These are phyloP conservation scores for Drosophila robusta DNA, from an alignment of 2,888 invertebrate species.

Conservation along the genomic window DNA sequence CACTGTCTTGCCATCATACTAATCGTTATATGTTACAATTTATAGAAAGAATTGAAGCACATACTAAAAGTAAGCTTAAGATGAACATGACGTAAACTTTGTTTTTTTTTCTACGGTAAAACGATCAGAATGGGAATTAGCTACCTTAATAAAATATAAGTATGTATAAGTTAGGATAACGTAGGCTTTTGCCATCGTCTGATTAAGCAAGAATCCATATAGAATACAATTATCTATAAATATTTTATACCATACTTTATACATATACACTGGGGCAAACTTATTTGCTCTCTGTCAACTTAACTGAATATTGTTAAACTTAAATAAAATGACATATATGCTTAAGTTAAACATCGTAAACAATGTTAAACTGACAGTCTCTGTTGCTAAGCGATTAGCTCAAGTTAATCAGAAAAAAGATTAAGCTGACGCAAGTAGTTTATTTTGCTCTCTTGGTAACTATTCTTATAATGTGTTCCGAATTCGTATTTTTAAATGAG, in stretches of 20 bases:
- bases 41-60: not conserved
- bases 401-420: not conserved
- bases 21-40: slow-evolving; percentile 25
- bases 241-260: not conserved
- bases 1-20: slow-evolving; percentile 47
- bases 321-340: not conserved
- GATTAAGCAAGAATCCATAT: not conserved
- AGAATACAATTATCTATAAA: not conserved
- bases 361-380: not conserved
- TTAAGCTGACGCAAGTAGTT: slow-evolving; percentile 12
- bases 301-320: too few relatives aligned
- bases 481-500: too few relatives aligned
- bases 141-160: not conserved
- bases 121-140: not conserved
- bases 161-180: not conserved
- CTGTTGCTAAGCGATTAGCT: slow-evolving; percentile 5
- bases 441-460: not conserved
- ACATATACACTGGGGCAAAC: not conserved
- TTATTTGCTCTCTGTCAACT: not conserved
- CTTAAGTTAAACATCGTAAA: not conserved
- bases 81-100: not conserved
- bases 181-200: not conserved
- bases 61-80: not conserved
- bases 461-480: not conserved
- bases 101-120: not conserved